These are phyloP conservation scores for Brevimyrus niger DNA, from an alignment of 2,113 vertebrate species.

Conservation along the genomic window DNA sequence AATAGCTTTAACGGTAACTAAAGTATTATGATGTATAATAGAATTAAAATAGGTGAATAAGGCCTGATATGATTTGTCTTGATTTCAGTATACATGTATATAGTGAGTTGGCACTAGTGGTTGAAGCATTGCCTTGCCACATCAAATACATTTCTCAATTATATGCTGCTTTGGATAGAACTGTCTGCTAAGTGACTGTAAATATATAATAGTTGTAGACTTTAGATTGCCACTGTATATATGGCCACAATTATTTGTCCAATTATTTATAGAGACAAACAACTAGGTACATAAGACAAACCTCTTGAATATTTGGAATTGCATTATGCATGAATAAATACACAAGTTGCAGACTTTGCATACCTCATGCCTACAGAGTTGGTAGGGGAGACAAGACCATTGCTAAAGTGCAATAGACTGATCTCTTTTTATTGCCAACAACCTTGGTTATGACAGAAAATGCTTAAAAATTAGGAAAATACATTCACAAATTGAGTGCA, in stretches of 20 bases:
- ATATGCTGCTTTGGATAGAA: not conserved
- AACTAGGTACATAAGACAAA: not conserved
- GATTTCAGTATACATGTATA: not conserved
- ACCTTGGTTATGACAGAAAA: not conserved
- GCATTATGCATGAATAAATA: not conserved
- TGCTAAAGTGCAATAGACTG: not conserved
- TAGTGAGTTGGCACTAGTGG: not conserved
- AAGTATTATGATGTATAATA: not conserved
- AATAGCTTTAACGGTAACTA: conserved; percentile 20
- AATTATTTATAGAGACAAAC: not conserved
- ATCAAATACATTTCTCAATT: not conserved
- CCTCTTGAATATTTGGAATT: not conserved
- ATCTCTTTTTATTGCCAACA: not conserved
- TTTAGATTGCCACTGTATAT: too few species aligned
- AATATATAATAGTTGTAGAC: too few species aligned
- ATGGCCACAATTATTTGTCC: too few species aligned
- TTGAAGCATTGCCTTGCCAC: not conserved
- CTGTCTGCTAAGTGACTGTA: not conserved
- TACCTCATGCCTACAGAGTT: not conserved
- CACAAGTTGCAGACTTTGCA: not conserved
- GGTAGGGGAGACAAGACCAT: not conserved
- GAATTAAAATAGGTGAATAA: not conserved
- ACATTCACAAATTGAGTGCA: not conserved
- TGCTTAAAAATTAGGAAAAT: not conserved
- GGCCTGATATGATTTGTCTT: not conserved